A percentile compares a stretch with the other conserved stretches of the same genome.
Conservation (phyloP, 92 coral and sea anemone genomes). For the Anthopleura xanthogrammica region DNA sequence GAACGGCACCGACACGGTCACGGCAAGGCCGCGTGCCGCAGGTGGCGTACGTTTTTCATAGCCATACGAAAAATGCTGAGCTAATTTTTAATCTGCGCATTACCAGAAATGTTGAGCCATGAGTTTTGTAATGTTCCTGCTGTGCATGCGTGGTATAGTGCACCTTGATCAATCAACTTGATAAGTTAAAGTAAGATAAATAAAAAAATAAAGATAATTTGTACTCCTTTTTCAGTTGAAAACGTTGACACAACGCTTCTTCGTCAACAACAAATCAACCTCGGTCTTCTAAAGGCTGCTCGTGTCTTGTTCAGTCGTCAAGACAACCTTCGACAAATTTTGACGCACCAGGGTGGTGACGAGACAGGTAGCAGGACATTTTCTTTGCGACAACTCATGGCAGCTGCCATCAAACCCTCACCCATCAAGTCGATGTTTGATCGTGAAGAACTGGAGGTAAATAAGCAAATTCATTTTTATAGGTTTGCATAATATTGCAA, state of each 20-base stretch:
- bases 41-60: too few species aligned
- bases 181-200: too few species aligned
- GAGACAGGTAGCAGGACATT: slow-evolving; percentile 53
- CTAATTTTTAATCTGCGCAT: too few species aligned
- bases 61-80: too few species aligned
- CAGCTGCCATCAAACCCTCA: slow-evolving; percentile 93
- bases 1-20: too few species aligned
- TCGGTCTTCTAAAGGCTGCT: slow-evolving; percentile 93
- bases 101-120: too few species aligned
- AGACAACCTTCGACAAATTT: slow-evolving; percentile 90
- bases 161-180: too few species aligned
- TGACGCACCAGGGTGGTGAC: slow-evolving; percentile 71
- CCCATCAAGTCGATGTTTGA: slow-evolving; percentile 91
- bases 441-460: slow-evolving; percentile 94
- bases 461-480: neutral
- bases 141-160: too few species aligned
- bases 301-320: slow-evolving; percentile 95
- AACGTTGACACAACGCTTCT: slow-evolving; percentile 67
- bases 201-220: neutral
- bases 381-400: slow-evolving; percentile 87
- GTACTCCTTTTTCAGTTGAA: slow-evolving; percentile 35
- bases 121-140: too few species aligned
- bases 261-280: slow-evolving; percentile 88
- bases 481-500: too few species aligned
- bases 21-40: too few species aligned